phyloP scores from a whole-genome alignment of 92 coral and sea anemone species.

The Parazoanthus darwini region DNA sequence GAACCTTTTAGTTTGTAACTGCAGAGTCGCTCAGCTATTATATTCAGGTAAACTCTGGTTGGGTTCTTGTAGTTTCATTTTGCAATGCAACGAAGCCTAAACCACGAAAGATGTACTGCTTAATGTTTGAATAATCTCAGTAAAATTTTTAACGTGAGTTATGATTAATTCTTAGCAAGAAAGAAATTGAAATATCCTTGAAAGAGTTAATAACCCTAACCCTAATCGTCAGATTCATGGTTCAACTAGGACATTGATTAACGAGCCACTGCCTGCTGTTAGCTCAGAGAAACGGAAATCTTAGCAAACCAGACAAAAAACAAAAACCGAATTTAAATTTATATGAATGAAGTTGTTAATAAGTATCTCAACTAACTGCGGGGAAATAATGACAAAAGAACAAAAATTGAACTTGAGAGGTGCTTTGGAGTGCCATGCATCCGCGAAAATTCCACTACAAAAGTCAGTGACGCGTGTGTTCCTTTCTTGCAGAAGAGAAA shows the following conservation, averaged over 20 bases:
- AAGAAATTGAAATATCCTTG: background rate
- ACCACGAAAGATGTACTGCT: background rate
- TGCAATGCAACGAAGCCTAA: background rate
- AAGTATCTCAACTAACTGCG: background rate
- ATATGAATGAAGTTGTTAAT: background rate
- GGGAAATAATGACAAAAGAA: background rate
- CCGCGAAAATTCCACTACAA: background rate
- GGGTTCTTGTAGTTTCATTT: background rate
- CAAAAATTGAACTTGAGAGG: constrained; percentile 8
- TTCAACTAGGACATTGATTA: background rate
- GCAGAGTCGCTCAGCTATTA: background rate
- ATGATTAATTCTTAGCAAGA: background rate
- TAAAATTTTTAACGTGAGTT: background rate
- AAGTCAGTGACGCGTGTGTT: background rate
- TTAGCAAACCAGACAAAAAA: background rate
- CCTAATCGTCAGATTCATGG: background rate
- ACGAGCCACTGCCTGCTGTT: background rate
- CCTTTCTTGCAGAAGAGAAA: constrained; percentile 16
- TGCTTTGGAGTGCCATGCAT: background rate
- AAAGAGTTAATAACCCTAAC: background rate
- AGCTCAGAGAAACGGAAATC: background rate
- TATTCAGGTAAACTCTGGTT: background rate
- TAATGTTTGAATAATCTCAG: background rate
- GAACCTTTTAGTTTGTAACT: background rate
- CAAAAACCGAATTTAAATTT: background rate